These are phyloP conservation scores for Percopsis omiscomaycus DNA, from an alignment of 2,797 vertebrate genomes.

Conservation along the genomic window DNA sequence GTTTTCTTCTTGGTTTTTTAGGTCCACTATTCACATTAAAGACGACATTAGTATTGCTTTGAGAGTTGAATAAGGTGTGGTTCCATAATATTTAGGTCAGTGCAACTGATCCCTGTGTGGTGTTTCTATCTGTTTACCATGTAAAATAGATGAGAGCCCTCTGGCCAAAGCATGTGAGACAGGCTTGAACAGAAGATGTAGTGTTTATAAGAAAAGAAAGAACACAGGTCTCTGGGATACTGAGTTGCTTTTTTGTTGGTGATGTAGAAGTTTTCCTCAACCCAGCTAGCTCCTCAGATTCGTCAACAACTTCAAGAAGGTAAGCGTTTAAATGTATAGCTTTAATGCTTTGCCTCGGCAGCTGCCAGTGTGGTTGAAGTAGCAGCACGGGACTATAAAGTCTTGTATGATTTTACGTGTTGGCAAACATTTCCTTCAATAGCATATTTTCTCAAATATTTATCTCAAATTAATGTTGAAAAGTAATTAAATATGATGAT, in stretches of 20 bases:
- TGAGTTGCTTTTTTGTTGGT: conserved; percentile 59
- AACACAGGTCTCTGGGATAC: conserved; percentile 57
- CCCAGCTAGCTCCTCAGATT: conserved; percentile 35
- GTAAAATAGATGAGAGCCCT: conserved; percentile 71
- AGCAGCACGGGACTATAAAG: too few relatives aligned
- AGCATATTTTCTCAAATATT: too few relatives aligned
- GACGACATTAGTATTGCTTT: conserved; percentile 22
- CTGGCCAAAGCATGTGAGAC: conserved; percentile 70
- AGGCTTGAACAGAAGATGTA: conserved; percentile 60
- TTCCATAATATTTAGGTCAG: conserved; percentile 54
- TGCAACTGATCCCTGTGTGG: conserved; percentile 61
- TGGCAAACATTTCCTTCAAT: too few relatives aligned
- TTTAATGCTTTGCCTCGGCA: too few relatives aligned
- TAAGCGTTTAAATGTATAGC: conserved; percentile 37
- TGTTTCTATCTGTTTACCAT: conserved; percentile 72
- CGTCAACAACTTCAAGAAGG: conserved; percentile 39
- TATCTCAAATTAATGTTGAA: too few relatives aligned
- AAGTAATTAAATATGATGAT: too few relatives aligned
- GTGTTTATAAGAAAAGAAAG: conserved; percentile 60
- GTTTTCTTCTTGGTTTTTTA: conserved; percentile 2
- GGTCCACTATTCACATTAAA: conserved; percentile 19
- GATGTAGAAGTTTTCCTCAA: conserved; percentile 37
- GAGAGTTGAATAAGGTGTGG: conserved; percentile 58
- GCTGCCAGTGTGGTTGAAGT: too few relatives aligned
- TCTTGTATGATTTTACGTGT: too few relatives aligned